These are phyloP conservation scores for Tympanoctomys barrerae DNA, from an alignment of 2,797 vertebrate species.

Conservation along the genomic window DNA sequence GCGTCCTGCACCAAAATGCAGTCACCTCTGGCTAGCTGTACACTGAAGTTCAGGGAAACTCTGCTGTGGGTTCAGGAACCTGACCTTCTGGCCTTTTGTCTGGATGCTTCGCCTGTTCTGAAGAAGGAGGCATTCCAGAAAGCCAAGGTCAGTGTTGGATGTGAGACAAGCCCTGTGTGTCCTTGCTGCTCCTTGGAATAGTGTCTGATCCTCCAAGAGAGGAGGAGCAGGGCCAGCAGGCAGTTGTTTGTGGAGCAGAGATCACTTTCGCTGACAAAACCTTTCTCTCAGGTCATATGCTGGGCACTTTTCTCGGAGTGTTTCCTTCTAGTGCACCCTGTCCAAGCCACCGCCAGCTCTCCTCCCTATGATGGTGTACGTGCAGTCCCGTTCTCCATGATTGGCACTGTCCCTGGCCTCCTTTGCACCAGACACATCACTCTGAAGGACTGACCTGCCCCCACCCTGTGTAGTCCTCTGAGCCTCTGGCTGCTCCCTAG, in stretches of 20 bases:
- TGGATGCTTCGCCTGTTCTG: constrained; percentile 65
- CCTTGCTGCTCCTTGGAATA: constrained; percentile 77
- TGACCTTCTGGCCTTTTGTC: constrained; percentile 82
- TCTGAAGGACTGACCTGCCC: neutral
- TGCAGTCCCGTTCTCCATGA: neutral
- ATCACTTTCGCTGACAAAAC: constrained; percentile 76
- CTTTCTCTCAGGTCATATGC: constrained; percentile 68
- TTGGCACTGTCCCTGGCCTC: neutral
- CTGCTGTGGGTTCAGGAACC: constrained; percentile 67
- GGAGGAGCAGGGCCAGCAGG: constrained; percentile 55
- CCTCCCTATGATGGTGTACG: neutral
- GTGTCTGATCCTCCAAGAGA: constrained; percentile 51
- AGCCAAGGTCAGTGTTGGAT: constrained; percentile 81
- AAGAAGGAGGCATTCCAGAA: constrained; percentile 80
- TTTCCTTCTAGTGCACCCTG: constrained; percentile 19
- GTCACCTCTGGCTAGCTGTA: constrained; percentile 23
- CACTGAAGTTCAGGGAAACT: constrained; percentile 64
- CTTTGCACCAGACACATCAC: constrained; percentile 5
- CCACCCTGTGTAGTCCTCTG: neutral
- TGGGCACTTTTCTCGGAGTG: constrained; percentile 57
- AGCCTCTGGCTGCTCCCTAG: neutral
- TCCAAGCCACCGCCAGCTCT: neutral
- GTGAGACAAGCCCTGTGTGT: constrained; percentile 77
- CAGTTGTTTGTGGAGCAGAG: constrained; percentile 71
- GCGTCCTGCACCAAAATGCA: neutral